Percentiles rank a stretch among this genome's conserved stretches.
Evolutionary conservation across 2,888 invertebrate species (phyloP).

Genomic region (Trachelus iudaicus): DNA sequence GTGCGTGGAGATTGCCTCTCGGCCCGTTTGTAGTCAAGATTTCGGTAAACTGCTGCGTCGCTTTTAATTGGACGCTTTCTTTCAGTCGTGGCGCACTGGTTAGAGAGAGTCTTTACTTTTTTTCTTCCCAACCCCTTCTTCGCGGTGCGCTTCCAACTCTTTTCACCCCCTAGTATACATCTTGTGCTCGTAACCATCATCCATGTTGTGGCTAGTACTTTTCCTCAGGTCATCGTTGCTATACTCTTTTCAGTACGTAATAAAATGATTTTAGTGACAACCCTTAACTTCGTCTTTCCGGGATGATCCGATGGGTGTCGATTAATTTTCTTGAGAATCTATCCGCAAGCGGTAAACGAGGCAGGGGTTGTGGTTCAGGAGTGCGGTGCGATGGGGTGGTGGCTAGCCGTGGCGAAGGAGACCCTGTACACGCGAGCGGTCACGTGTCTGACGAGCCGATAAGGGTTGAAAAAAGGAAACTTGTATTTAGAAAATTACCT

Average conservation of each 20-base stretch:
- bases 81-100: not conserved
- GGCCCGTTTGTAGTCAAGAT: conserved; percentile 45
- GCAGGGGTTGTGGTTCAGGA: conserved; percentile 4
- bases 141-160: not conserved
- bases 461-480: conserved; percentile 53
- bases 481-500: conserved; percentile 61
- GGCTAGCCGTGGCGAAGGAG: conserved; percentile 14
- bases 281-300: not conserved
- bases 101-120: not conserved
- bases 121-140: not conserved
- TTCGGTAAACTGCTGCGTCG: conserved; percentile 37
- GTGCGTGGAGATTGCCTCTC: conserved; percentile 47
- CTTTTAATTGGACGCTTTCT: conserved; percentile 42
- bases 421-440: conserved; percentile 44
- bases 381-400: conserved; percentile 14
- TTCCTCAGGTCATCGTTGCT: not conserved
- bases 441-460: conserved; percentile 48
- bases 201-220: not conserved
- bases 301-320: not conserved
- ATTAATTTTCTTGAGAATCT: conserved; percentile 12
- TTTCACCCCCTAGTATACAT: not conserved
- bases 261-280: not conserved
- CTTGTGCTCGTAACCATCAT: not conserved
- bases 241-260: not conserved
- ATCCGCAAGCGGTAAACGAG: conserved; percentile 18